Evolutionary conservation across 64 coral and sea anemone genomes (phyloP), one percentile per base, ranked within the genome.

Genomic region (Pocillopora verrucosa): DNA sequence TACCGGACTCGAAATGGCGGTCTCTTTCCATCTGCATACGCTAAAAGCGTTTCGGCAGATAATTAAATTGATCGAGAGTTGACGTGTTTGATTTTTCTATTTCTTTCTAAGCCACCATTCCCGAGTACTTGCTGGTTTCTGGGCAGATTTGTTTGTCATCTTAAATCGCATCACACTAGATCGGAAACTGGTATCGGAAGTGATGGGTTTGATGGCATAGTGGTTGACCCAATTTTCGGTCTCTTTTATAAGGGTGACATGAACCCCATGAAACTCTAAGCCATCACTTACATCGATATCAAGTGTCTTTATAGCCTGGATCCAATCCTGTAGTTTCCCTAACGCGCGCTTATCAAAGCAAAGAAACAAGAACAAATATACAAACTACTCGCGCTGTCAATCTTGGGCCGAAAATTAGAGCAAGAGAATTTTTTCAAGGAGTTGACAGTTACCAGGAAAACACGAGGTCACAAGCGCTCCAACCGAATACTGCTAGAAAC

Each of bases 231-330:
- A 83, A 41, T 37, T 74, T 83, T 63, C 16, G 16, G 22, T 20
- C 25, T 70, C 67, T 10, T 70, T 70, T 51, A 51, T 51, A 70
- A 70, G 67, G 82, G 64, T 20, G 67, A 51, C 36, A 26, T 63
- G 34, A 85, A 72, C 65, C 82, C 65, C 63, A 37, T 36, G 22
- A 85, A 85, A 85, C 82, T 12, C 41, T 72, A 13, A 17, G 62
- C 56, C 82, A 85, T 85, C 82, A 85, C 69, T 85, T 85, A 85
- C 82, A 72, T 51, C 82, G 45, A 70, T 72, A 85, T 85, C 82
- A 56, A 56, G 38, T 72, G 61, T 57, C 82, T 72, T 30, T 22
- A 70, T 58, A 4, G 37, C 36, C 64, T 38, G 72, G 68, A 57
- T 72, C 36, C 37, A 51, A 36, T 77, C 45, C 67, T 70, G 67